These are phyloP conservation scores for Hozukius guyotensis DNA, from an alignment of 2,797 vertebrate species.

Conservation along the genomic window DNA sequence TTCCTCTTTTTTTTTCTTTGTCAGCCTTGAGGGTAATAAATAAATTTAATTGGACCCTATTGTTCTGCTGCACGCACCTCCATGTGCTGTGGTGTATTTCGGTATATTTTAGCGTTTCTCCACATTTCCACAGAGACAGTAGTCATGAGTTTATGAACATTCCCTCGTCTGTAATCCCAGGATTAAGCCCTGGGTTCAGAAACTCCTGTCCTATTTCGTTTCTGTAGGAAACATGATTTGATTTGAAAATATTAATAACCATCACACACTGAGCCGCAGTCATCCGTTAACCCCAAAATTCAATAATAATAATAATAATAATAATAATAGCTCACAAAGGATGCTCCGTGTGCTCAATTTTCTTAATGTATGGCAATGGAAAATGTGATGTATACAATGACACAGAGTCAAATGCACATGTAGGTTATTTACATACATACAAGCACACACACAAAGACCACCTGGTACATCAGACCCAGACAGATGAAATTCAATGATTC, in stretches of 20 bases:
- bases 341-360: slow-evolving; percentile 37
- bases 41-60: background rate
- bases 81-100: background rate
- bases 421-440: background rate
- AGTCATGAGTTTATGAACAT: slow-evolving; percentile 48
- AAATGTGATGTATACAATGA: background rate
- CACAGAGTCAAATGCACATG: background rate
- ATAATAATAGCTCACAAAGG: slow-evolving; percentile 46
- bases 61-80: background rate
- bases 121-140: slow-evolving; percentile 45
- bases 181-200: slow-evolving; percentile 68
- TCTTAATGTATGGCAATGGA: slow-evolving; percentile 29
- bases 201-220: slow-evolving; percentile 69
- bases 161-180: slow-evolving; percentile 72
- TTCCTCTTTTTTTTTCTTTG: background rate
- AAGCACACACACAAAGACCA: slow-evolving; percentile 5
- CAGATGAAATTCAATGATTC: slow-evolving; percentile 52
- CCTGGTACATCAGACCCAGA: slow-evolving; percentile 25
- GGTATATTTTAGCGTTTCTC: slow-evolving; percentile 26
- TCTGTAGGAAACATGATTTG: slow-evolving; percentile 70
- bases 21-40: background rate
- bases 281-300: slow-evolving; percentile 35
- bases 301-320: slow-evolving; percentile 40
- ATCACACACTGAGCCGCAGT: slow-evolving; percentile 46
- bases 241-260: slow-evolving; percentile 75